Percentiles rank a stretch among this genome's conserved stretches.
Evolutionary conservation across 2,888 invertebrate species (phyloP).

Genomic region (Phragmatobia fuliginosa): DNA sequence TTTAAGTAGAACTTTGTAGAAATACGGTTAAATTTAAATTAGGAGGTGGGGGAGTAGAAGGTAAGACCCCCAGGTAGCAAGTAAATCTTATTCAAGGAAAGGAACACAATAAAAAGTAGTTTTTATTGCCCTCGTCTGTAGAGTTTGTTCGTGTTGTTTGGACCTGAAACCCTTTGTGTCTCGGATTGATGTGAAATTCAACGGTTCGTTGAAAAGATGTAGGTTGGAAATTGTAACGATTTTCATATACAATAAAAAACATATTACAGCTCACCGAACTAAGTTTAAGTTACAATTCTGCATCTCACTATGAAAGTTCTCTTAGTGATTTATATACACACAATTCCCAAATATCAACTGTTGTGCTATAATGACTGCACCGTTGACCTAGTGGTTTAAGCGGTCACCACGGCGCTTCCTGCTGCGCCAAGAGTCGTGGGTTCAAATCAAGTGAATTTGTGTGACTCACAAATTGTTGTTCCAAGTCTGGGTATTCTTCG

Average conservation of each 20-base stretch:
- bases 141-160: slow-evolving; percentile 1
- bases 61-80: slow-evolving; percentile 16
- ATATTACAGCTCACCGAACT: neutral
- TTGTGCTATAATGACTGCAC: no score
- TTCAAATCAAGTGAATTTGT: no score
- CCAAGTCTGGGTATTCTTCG: no score
- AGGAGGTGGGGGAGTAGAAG: neutral
- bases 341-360: no score
- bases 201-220: neutral
- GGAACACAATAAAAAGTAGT: slow-evolving; percentile 2
- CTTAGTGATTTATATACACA: no score
- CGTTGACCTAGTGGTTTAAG: no score
- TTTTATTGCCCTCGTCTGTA: slow-evolving; percentile 1
- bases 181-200: slow-evolving; percentile 5
- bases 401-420: no score
- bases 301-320: neutral
- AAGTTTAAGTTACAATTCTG: neutral
- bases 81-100: slow-evolving; percentile 4
- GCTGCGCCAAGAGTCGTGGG: no score
- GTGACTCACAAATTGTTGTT: no score
- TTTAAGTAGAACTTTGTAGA: neutral
- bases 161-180: slow-evolving; percentile 1
- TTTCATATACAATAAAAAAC: neutral
- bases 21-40: neutral
- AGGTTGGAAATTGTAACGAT: neutral